Percentiles rank a stretch among this genome's conserved stretches.
phyloP scores from a whole-genome alignment of 2,888 invertebrate species.

The Patella ulyssiponensis region DNA sequence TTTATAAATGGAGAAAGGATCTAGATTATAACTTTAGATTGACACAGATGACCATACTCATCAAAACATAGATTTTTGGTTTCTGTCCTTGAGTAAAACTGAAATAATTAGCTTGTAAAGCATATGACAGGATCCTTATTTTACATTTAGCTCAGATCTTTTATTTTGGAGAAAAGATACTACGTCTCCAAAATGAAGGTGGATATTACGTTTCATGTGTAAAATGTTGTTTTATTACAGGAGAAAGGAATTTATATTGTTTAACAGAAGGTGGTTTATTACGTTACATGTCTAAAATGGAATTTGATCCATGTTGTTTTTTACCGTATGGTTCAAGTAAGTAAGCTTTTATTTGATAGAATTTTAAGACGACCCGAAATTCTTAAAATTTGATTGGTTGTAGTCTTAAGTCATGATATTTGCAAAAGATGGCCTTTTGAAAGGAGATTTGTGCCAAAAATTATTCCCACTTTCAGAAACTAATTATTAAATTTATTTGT shows the following conservation, averaged over 20 bases:
- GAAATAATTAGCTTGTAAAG: too few species aligned
- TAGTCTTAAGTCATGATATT: too few species aligned
- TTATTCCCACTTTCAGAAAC: too few species aligned
- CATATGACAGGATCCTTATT: background rate
- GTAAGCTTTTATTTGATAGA: constrained; percentile 17
- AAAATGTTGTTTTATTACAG: constrained; percentile 48
- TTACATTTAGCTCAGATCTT: background rate
- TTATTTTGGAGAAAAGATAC: background rate
- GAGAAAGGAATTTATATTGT: constrained; percentile 84
- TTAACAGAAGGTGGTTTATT: constrained; percentile 82
- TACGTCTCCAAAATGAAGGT: background rate
- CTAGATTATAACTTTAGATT: too few species aligned
- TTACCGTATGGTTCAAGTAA: constrained; percentile 61
- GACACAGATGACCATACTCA: too few species aligned
- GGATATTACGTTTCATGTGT: background rate
- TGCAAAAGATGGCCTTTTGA: too few species aligned
- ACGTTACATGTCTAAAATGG: constrained; percentile 87
- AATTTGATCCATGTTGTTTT: constrained; percentile 80
- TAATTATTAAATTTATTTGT: background rate
- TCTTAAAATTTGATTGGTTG: too few species aligned
- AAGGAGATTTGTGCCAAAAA: too few species aligned
- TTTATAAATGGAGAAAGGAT: background rate
- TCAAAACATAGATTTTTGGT: too few species aligned
- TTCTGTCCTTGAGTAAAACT: too few species aligned
- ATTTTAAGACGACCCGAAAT: too few species aligned